These are phyloP conservation scores for Stigmatopora argus DNA, from an alignment of 2,113 vertebrate species.

Conservation along the genomic window DNA sequence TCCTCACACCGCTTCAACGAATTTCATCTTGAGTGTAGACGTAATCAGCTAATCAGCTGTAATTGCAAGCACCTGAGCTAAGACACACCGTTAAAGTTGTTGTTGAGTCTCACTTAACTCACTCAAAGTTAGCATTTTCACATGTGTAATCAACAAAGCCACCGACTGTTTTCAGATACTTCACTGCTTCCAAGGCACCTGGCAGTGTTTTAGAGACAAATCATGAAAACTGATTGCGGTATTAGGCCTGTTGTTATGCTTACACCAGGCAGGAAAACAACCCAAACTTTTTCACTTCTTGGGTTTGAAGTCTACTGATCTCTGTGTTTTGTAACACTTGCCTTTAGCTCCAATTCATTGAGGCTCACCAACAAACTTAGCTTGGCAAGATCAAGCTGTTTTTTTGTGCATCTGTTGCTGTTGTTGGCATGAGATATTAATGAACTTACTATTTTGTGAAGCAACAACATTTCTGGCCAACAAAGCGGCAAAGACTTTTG, in stretches of 20 bases:
- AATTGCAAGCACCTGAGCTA: conserved; percentile 39
- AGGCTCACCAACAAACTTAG: no score
- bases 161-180: neutral
- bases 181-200: neutral
- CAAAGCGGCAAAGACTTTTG: no score
- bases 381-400: no score
- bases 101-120: conserved; percentile 9
- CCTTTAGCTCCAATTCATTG: no score
- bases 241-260: neutral
- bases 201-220: neutral
- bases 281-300: neutral
- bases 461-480: no score
- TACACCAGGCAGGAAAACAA: neutral
- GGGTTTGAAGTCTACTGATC: neutral
- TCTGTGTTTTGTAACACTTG: neutral
- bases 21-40: neutral
- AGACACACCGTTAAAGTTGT: neutral
- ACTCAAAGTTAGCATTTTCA: neutral
- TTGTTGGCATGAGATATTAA: no score
- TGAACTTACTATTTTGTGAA: no score
- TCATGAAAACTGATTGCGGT: neutral
- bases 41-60: conserved; percentile 28
- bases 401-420: no score
- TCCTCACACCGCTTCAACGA: neutral
- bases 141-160: neutral